Percentiles rank a stretch among this genome's conserved stretches.
These are phyloP conservation scores for Dyspetes luteomarginatus DNA, from an alignment of 2,888 invertebrate genomes.

Conservation along the genomic window DNA sequence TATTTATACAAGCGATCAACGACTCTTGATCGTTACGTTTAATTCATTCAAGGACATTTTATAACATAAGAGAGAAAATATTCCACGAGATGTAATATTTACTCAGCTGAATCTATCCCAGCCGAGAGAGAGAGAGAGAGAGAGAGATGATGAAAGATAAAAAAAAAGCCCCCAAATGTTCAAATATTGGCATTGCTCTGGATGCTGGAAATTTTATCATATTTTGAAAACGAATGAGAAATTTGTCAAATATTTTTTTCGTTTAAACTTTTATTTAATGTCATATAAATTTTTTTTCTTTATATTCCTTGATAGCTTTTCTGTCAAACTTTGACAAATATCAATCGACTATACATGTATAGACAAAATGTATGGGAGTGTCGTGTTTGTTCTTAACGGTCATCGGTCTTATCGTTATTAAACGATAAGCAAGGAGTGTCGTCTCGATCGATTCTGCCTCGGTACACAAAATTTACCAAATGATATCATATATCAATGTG, in stretches of 20 bases:
- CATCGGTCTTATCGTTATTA: constrained; percentile 47
- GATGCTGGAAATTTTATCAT: not conserved
- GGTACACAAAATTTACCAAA: constrained; percentile 31
- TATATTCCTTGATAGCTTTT: not conserved
- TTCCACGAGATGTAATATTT: constrained; percentile 5
- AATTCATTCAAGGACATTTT: not conserved
- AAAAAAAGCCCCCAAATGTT: not conserved
- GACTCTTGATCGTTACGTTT: not conserved
- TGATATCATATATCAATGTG: constrained; percentile 8
- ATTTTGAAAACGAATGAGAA: not conserved
- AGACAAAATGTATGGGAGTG: constrained; percentile 13
- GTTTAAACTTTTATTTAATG: not conserved
- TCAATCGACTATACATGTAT: constrained; percentile 3
- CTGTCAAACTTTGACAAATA: too few species aligned
- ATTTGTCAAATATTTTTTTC: not conserved
- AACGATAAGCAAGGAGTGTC: constrained; percentile 34
- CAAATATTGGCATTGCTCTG: not conserved
- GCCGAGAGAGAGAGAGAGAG: too few species aligned
- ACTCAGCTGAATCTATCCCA: constrained; percentile 3
- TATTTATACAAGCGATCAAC: too few species aligned
- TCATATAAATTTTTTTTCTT: not conserved
- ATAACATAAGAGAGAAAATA: not conserved
- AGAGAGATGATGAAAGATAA: not conserved
- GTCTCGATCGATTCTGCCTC: constrained; percentile 8
- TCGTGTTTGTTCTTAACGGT: constrained; percentile 41